A percentile compares a stretch with the other conserved stretches of the same genome.
phyloP scores from a whole-genome alignment of 2,888 invertebrate species.

The Apocheima hispidaria region DNA sequence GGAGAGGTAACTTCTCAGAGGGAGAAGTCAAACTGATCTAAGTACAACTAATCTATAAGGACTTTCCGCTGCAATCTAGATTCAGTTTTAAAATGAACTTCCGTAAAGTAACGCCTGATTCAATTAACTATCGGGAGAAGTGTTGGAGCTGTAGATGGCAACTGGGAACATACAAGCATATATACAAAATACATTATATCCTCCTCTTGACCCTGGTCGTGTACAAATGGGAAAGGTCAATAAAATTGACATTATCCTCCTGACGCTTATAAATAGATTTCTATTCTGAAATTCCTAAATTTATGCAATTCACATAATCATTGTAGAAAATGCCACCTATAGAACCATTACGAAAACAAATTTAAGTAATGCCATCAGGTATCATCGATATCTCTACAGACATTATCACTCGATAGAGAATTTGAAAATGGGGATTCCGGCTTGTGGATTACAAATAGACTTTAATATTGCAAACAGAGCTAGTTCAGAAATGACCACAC shows the following conservation, averaged over 20 bases:
- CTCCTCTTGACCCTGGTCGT: too few relatives aligned
- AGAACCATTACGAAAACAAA: background rate
- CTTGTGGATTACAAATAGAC: slow-evolving; percentile 1
- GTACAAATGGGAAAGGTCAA: background rate
- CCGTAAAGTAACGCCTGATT: too few relatives aligned
- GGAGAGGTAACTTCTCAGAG: too few relatives aligned
- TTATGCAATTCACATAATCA: background rate
- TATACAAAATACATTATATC: too few relatives aligned
- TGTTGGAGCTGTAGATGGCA: too few relatives aligned
- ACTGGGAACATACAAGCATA: too few relatives aligned
- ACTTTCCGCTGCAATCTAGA: too few relatives aligned
- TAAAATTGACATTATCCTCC: background rate
- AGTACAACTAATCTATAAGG: too few relatives aligned
- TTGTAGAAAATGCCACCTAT: background rate
- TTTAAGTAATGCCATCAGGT: background rate
- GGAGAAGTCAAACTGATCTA: too few relatives aligned
- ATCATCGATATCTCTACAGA: background rate
- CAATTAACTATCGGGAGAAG: too few relatives aligned
- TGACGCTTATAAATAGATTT: background rate
- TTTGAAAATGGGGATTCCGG: background rate
- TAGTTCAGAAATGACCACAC: slow-evolving; percentile 28
- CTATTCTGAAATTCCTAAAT: background rate
- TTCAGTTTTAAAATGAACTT: too few relatives aligned
- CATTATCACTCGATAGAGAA: background rate
- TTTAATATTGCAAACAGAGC: slow-evolving; percentile 12